Base-by-base conservation (phyloP, 2,113 vertebrate genomes). In the Ctenodactylus gundi region DNA sequence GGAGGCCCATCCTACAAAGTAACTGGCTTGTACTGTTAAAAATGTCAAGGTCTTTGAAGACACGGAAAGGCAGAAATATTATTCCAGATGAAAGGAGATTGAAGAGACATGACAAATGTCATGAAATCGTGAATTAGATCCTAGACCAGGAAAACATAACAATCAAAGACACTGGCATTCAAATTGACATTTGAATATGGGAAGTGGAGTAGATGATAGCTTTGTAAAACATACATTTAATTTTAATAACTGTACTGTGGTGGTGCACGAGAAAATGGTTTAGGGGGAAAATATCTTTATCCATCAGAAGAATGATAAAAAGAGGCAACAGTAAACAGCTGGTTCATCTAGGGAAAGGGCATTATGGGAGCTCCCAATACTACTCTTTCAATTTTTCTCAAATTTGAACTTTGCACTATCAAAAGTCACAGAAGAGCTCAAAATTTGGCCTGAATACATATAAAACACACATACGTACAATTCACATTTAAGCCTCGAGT, bases 1-100 rank as follows among this genome's bases (percentile, higher is more conserved):
- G 9, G 20, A 93, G 39, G 70, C 36, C 60, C 7, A 62, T 70
- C 27, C 53, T 84, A 55, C 14, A 55, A 46, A 41, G 53, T 75
- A 73, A 65, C 60, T 49, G 21, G 51, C 57, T 83, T 75, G 34
- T 64, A 73, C 51, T 90, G 36, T 51, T 78, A 78, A 96, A 94
- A 58, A 77, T 34, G 39, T 81, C 70, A 81, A 85, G 20, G 53
- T 49, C 65, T 90, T 94, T 84, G 60, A 91, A 93, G 68, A 84
- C 34, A 73, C 36, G 27, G 14, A 49, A 88, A 93, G 36, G 73
- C 36, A 85, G 85, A 91, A 46, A 92, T 70, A 53, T 14, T 73
- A 2, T 76, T 95, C 10, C 7, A 39, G 41, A 75, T 85, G 25
- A 88, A 88, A 94, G 78, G 53, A 84, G 36, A 76, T 60, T 46